A percentile compares a stretch with the other conserved stretches of the same genome.
These are phyloP conservation scores for Rotaria macrura DNA, from an alignment of 2,888 invertebrate genomes.

Conservation along the genomic window DNA sequence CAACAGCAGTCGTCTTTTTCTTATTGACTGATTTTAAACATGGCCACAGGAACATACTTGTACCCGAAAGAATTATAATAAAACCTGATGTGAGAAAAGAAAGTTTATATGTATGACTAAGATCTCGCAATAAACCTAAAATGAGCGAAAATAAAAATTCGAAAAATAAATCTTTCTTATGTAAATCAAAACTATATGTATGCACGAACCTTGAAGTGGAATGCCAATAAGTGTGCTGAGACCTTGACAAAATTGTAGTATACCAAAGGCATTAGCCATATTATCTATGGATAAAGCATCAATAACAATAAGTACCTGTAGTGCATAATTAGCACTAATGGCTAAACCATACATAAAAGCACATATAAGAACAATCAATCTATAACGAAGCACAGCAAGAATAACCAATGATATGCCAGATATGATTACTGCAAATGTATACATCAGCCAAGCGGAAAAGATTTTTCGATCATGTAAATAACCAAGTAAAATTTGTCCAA, in stretches of 20 bases:
- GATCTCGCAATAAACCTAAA: not conserved
- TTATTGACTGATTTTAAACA: not conserved
- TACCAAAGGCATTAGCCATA: not conserved
- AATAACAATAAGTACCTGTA: not conserved
- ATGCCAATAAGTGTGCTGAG: not conserved
- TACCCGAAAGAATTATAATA: not conserved
- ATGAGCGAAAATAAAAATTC: not conserved
- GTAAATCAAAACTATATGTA: not conserved
- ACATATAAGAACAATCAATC: not conserved
- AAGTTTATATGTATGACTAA: not conserved
- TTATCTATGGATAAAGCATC: not conserved
- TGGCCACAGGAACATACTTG: not conserved
- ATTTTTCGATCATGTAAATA: not conserved
- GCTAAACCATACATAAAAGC: not conserved
- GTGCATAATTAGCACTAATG: not conserved
- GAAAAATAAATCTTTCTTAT: too few relatives aligned
- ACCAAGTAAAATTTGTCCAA: not conserved
- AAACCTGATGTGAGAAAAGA: not conserved
- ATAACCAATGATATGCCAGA: not conserved
- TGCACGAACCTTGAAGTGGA: not conserved
- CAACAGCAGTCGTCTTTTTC: not conserved
- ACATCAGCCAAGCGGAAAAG: not conserved
- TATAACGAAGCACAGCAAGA: not conserved
- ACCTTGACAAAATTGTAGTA: constrained; percentile 3
- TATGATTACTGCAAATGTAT: not conserved